Conservation (phyloP, 2,113 vertebrate species). For the Casuarius casuarius region DNA sequence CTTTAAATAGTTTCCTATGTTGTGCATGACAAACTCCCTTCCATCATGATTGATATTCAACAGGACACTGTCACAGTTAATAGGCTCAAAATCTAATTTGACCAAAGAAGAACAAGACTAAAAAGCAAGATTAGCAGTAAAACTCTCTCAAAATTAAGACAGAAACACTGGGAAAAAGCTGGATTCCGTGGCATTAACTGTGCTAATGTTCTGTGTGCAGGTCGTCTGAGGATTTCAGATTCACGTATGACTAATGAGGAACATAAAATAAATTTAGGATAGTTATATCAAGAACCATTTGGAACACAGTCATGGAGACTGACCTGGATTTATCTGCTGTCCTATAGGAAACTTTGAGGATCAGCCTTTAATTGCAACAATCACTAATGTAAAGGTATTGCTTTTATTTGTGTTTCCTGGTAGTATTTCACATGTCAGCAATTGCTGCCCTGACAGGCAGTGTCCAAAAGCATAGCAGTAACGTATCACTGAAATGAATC, state of each 20-base stretch:
- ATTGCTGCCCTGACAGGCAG: background rate
- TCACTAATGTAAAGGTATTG: background rate
- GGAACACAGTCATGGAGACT: background rate
- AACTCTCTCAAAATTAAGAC: background rate
- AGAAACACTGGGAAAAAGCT: background rate
- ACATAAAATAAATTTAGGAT: background rate
- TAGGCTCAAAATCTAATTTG: slow-evolving; percentile 13
- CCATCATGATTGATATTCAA: background rate
- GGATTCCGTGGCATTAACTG: background rate
- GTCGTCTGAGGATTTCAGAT: background rate
- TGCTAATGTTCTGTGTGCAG: background rate
- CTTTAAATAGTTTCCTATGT: background rate
- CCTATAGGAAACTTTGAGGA: background rate
- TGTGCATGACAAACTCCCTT: background rate
- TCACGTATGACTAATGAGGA: background rate
- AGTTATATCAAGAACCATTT: background rate
- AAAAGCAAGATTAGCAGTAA: background rate
- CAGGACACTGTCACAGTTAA: background rate
- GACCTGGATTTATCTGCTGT: background rate
- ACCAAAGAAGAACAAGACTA: background rate
- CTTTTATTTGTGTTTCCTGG: background rate
- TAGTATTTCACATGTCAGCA: background rate
- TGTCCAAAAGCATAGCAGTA: background rate
- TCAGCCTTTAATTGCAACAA: background rate
- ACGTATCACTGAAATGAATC: slow-evolving; percentile 3